Percentiles rank a stretch among this genome's conserved stretches.
These are phyloP conservation scores for Andrena bucephala DNA, from an alignment of 2,888 invertebrate species.

Conservation along the genomic window DNA sequence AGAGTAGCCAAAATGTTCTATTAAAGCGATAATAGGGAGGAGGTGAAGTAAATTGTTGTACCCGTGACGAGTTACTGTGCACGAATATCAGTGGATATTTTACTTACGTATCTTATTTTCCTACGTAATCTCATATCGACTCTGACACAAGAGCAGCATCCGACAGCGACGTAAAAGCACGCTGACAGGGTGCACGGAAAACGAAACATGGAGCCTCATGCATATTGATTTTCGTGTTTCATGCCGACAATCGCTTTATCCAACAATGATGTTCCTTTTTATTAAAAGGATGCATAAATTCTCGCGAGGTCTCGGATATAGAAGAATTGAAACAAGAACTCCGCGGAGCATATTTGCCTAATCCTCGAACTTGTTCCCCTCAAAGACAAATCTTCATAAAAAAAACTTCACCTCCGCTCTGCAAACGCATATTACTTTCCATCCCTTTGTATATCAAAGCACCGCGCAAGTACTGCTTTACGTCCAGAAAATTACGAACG, in stretches of 20 bases:
- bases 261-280: background rate
- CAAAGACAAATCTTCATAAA: conserved; percentile 3
- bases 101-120: conserved; percentile 27
- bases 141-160: background rate
- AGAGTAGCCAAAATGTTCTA: too few species aligned
- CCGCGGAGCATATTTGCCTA: background rate
- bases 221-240: conserved; percentile 41
- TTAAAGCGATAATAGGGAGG: too few species aligned
- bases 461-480: conserved; percentile 1
- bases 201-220: conserved; percentile 20
- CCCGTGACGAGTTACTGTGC: too few species aligned
- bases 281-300: background rate
- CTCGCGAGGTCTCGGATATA: too few species aligned
- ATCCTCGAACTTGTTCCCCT: background rate
- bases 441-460: background rate
- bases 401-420: background rate
- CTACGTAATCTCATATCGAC: conserved; percentile 5
- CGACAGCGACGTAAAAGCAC: conserved; percentile 31
- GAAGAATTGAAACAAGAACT: background rate
- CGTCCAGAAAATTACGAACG: conserved; percentile 21
- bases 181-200: conserved; percentile 20
- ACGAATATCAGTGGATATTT: conserved; percentile 17
- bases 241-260: conserved; percentile 13
- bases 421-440: conserved; percentile 2
- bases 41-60: too few species aligned